Evolutionary conservation across 2,797 vertebrate species (phyloP).

Genomic region (Sebastes itinus): DNA sequence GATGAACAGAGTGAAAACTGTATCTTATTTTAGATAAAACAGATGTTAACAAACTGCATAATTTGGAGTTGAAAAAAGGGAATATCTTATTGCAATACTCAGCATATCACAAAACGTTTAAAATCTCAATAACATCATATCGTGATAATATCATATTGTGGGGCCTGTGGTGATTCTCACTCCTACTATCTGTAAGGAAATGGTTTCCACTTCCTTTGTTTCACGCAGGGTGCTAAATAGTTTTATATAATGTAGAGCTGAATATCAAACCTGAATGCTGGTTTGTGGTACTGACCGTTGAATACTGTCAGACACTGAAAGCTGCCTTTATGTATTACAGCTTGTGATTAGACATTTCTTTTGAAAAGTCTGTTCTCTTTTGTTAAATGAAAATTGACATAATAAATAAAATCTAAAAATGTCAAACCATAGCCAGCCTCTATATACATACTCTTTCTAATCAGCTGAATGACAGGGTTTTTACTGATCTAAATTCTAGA

Average conservation of each 20-base stretch:
- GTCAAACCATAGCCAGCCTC: no score
- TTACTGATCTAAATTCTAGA: neutral
- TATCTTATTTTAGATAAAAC: no score
- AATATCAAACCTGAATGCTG: neutral
- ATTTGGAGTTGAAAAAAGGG: no score
- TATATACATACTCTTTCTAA: neutral
- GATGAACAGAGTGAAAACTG: no score
- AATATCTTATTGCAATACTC: no score
- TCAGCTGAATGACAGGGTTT: neutral
- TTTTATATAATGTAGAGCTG: neutral
- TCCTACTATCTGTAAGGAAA: neutral
- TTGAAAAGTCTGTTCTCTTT: neutral
- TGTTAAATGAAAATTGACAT: neutral
- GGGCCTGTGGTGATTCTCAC: no score
- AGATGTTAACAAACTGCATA: no score
- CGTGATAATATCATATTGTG: rapidly evolving
- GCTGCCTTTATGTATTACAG: neutral
- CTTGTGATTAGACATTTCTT: neutral
- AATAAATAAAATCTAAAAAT: neutral
- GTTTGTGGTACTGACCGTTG: neutral
- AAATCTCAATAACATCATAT: no score
- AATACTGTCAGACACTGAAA: neutral
- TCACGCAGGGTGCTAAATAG: neutral
- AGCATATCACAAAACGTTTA: rapidly evolving
- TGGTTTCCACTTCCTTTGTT: neutral